Conservation (phyloP, 2,888 invertebrate genomes). For the Spialia ferax region DNA sequence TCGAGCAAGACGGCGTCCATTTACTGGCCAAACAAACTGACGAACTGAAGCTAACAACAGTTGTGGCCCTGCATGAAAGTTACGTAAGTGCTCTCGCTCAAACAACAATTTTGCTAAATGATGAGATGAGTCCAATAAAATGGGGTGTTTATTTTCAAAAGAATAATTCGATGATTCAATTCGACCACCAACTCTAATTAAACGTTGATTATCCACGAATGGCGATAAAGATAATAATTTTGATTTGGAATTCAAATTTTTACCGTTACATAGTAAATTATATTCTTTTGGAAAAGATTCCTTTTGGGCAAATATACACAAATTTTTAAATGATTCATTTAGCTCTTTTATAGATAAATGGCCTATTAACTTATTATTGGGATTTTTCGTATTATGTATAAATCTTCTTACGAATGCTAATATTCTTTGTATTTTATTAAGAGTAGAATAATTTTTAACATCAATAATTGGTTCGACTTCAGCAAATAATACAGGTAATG, state of each 20-base stretch:
- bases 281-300: no score
- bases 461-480: background rate
- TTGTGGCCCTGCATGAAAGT: background rate
- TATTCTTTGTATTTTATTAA: background rate
- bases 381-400: slow-evolving; percentile 2
- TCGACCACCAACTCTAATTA: background rate
- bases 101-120: background rate
- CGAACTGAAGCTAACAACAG: background rate
- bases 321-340: background rate
- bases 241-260: background rate
- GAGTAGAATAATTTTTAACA: background rate
- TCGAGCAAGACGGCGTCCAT: background rate
- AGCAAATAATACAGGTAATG: background rate
- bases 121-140: background rate
- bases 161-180: background rate
- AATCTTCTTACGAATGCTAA: background rate
- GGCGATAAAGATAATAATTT: background rate
- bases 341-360: background rate
- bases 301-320: background rate
- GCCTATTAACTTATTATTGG: background rate
- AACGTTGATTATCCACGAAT: background rate
- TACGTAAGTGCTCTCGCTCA: background rate
- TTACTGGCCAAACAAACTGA: slow-evolving; percentile 3
- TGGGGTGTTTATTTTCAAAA: background rate
- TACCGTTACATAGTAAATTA: background rate